phyloP scores from a whole-genome alignment of 1,140 invertebrate genomes.

The Cherax quadricarinatus region DNA sequence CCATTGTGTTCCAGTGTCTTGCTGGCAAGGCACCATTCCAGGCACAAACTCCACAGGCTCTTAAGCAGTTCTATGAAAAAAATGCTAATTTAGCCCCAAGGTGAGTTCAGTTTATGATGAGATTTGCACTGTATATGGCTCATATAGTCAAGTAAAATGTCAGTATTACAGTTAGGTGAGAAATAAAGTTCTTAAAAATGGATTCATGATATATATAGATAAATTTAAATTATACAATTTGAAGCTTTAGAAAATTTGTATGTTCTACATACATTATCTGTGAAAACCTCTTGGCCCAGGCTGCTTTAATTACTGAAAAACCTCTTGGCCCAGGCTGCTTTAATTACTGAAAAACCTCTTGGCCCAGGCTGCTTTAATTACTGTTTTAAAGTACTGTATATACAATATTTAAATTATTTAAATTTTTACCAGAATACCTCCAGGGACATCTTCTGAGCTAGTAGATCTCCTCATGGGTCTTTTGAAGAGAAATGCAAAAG shows the following conservation, averaged over 20 bases:
- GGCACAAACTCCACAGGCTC: slow-evolving; percentile 97
- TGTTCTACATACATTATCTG: no score
- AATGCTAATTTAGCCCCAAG: slow-evolving; percentile 96
- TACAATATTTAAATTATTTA: slow-evolving; percentile 6
- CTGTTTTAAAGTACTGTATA: no score
- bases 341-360: no score
- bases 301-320: no score
- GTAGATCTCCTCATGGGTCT: slow-evolving; percentile 90
- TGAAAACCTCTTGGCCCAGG: no score
- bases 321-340: no score
- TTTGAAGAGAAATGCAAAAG: slow-evolving; percentile 93
- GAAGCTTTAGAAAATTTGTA: no score
- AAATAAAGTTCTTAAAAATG: not conserved
- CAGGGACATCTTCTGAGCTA: slow-evolving; percentile 92
- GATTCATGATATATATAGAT: no score
- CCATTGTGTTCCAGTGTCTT: slow-evolving; percentile 99
- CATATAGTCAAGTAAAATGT: not conserved
- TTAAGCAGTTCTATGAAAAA: slow-evolving; percentile 96
- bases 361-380: no score
- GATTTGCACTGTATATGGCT: not conserved
- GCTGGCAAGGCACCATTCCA: slow-evolving; percentile 99
- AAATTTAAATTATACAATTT: no score
- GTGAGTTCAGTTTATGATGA: slow-evolving; percentile 80
- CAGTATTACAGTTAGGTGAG: not conserved
- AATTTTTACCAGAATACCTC: slow-evolving; percentile 86